A percentile compares a stretch with the other conserved stretches of the same genome.
Evolutionary conservation across 2,797 vertebrate species (phyloP).

Genomic region (Diplodus puntazzo): DNA sequence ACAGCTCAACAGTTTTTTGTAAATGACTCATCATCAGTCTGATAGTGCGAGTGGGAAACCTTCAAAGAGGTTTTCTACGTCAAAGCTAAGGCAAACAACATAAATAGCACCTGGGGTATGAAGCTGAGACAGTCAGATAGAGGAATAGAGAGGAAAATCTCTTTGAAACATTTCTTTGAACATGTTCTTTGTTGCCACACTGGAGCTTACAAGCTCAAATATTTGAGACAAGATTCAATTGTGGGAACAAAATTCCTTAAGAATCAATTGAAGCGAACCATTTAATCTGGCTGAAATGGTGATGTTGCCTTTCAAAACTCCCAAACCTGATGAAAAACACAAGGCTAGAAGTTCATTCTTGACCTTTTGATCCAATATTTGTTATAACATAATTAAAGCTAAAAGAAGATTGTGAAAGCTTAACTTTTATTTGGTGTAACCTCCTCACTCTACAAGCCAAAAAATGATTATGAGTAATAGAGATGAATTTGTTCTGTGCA

Average conservation of each 20-base stretch:
- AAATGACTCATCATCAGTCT: conserved; percentile 26
- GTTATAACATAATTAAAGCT: neutral
- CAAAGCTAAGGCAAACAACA: conserved; percentile 11
- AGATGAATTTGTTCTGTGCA: neutral
- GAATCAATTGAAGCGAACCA: neutral
- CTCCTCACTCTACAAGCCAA: neutral
- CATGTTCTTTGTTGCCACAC: neutral
- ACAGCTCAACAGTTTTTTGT: neutral
- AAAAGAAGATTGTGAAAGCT: neutral
- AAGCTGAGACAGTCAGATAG: conserved; percentile 14
- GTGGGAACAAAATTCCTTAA: neutral
- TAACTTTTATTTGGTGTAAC: neutral
- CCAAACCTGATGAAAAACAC: neutral
- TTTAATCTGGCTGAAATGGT: neutral
- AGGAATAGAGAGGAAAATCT: neutral
- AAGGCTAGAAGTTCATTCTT: neutral
- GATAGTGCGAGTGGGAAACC: conserved; percentile 7
- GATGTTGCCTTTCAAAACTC: neutral
- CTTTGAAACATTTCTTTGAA: conserved; percentile 11
- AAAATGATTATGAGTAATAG: neutral
- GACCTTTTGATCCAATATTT: neutral
- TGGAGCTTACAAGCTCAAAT: neutral
- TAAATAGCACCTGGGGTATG: conserved; percentile 20
- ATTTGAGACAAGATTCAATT: neutral
- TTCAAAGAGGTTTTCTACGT: conserved; percentile 35